These are phyloP conservation scores for Melitaea athalia DNA, from an alignment of 2,888 invertebrate species.

Conservation along the genomic window DNA sequence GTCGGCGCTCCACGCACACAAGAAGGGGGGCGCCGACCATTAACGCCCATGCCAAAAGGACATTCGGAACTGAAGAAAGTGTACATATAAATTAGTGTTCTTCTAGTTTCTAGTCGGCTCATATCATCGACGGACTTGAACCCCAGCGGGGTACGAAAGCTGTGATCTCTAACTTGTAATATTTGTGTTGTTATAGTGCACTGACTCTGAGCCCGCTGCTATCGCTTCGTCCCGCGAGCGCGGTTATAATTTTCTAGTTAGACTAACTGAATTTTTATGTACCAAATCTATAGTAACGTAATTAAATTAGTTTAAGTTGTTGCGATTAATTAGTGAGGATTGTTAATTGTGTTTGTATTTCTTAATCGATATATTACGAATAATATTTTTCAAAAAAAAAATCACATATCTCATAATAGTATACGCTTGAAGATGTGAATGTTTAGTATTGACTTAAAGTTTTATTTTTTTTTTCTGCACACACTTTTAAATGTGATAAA, in stretches of 20 bases:
- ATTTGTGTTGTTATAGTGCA: conserved; percentile 72
- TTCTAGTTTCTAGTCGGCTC: conserved; percentile 73
- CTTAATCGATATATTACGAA: conserved; percentile 52
- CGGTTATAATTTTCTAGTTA: conserved; percentile 73
- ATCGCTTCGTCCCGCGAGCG: conserved; percentile 58
- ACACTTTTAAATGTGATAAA: conserved; percentile 56
- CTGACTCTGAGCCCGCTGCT: conserved; percentile 53
- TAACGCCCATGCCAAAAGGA: conserved; percentile 77
- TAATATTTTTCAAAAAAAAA: conserved; percentile 49
- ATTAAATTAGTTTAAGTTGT: conserved; percentile 76
- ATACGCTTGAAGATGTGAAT: conserved; percentile 42
- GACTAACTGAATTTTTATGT: conserved; percentile 79
- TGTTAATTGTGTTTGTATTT: conserved; percentile 79
- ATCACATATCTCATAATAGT: conserved; percentile 45
- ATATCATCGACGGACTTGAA: conserved; percentile 75
- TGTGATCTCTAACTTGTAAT: conserved; percentile 81
- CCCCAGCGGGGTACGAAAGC: conserved; percentile 70
- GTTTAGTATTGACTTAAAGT: conserved; percentile 57
- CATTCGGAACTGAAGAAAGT: conserved; percentile 70
- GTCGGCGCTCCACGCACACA: conserved; percentile 88
- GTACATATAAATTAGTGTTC: conserved; percentile 73
- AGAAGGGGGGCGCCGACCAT: conserved; percentile 79
- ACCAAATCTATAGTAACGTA: conserved; percentile 79
- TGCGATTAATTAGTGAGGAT: conserved; percentile 72
- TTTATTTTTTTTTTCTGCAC: conserved; percentile 49